Evolutionary conservation across 1,140 invertebrate genomes (phyloP), one percentile per base, ranked within the genome.

Genomic region (Listronotus oregonensis): DNA sequence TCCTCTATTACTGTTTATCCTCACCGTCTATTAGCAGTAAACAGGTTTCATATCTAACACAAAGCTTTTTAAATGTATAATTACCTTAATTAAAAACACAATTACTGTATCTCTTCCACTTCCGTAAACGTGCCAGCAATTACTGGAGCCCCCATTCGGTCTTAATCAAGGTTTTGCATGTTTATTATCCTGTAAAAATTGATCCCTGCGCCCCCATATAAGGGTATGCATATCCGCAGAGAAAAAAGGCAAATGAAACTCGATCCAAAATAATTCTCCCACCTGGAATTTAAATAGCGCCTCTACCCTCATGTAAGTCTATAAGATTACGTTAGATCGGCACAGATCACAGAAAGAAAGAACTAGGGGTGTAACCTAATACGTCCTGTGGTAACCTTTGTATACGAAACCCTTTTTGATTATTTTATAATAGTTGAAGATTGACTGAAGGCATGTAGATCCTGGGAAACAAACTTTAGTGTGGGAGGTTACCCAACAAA

Each of bases 251-350:
- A 15, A 42, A 55, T 34, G 65, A 56, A 67, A 67, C 51, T 43
- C 51, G 65, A 67, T 60, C 57, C 50, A 15, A 57, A 67, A 67
- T 67, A 61, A 62, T 67, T 67, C n/a, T 57, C 42, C 58, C 65
- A 62, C 61, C 62, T 61, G 49, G 42, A 67, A 67, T 67, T 55
- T 66, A 63, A 63, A 63, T 63, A 34, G 56, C 52, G 49, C 49
- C 64, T 34, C 57, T 64, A 42, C 58, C 58, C 58, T 40, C 52
- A 64, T 66, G 55, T 27, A 27, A 34, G 37, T 10, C 46, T 62
- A 57, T 61, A 56, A 55, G 65, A 67, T 67, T 67, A 62, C 58
- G 21, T 55, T 18, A 27, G 39, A 61, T 52, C 18, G 47, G 32
- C 0, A 34, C 55, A 63, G 61, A 55, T 50, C 46, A 31, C 21